phyloP scores from a whole-genome alignment of 2,797 vertebrate species.

The Brotula barbata region DNA sequence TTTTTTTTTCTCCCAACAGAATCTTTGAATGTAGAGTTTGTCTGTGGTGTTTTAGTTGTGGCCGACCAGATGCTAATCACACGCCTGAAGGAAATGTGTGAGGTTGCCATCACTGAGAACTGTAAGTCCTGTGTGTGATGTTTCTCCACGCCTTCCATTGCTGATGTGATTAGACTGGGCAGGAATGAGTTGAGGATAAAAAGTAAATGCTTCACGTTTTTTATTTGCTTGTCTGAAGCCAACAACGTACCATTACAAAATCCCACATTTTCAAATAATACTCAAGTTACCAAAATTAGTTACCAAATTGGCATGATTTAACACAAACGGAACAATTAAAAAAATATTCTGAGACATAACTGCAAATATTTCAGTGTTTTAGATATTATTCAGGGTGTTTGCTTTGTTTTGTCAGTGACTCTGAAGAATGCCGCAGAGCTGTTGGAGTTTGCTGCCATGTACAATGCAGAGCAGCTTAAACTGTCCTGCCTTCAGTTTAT shows the following conservation, averaged over 20 bases:
- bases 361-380: background rate
- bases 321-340: no score
- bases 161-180: no score
- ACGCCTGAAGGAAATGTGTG: slow-evolving; percentile 95
- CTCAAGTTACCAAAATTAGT: background rate
- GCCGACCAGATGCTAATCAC: slow-evolving; percentile 95
- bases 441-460: slow-evolving; percentile 90
- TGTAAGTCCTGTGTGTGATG: slow-evolving; percentile 78
- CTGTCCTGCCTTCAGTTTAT: slow-evolving; percentile 95
- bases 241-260: background rate
- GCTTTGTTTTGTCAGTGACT: slow-evolving; percentile 83
- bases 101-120: slow-evolving; percentile 93
- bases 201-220: background rate
- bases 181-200: slow-evolving; percentile 4
- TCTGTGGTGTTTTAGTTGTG: slow-evolving; percentile 91
- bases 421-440: slow-evolving; percentile 93
- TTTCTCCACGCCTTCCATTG: no score
- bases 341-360: no score
- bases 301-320: no score
- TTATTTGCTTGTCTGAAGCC: background rate
- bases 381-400: background rate
- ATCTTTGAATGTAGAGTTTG: slow-evolving; percentile 90
- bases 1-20: slow-evolving; percentile 74
- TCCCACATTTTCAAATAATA: background rate
- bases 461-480: slow-evolving; percentile 93